These are phyloP conservation scores for Potamarius usumacintae DNA, from an alignment of 2,113 vertebrate species.

Conservation along the genomic window DNA sequence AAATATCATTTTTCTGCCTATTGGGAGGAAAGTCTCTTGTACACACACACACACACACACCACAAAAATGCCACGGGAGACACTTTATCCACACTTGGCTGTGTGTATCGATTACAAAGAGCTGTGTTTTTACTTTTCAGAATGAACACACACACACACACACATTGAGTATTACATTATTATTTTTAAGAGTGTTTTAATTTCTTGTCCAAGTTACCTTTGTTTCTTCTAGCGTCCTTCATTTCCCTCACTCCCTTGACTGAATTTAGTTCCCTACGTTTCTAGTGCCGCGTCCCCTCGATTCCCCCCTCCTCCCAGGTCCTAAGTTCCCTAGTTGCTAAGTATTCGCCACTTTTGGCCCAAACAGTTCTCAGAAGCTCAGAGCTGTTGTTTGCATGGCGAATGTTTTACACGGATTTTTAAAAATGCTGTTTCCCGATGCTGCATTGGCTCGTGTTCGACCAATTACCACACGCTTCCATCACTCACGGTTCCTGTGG, in stretches of 20 bases:
- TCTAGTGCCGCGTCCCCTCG: neutral
- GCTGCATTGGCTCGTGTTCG: too few species aligned
- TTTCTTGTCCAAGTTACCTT: neutral
- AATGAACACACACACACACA: conserved; percentile 52
- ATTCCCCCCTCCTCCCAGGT: too few species aligned
- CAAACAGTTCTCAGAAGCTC: too few species aligned
- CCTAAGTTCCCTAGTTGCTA: too few species aligned
- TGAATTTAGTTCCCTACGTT: neutral
- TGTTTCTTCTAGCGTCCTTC: neutral
- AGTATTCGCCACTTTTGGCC: too few species aligned
- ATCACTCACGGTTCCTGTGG: too few species aligned
- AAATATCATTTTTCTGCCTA: conserved; percentile 72
- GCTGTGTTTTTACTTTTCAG: conserved; percentile 65
- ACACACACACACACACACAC: conserved; percentile 20
- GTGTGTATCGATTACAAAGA: conserved; percentile 70
- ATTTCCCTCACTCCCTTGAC: too few species aligned
- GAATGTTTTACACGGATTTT: too few species aligned
- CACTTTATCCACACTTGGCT: neutral
- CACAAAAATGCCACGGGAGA: neutral
- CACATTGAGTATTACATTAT: neutral
- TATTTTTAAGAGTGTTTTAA: neutral
- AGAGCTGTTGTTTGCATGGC: too few species aligned
- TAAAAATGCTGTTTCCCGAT: too few species aligned
- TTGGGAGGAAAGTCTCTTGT: conserved; percentile 48
- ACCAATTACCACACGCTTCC: too few species aligned